A percentile compares a stretch with the other conserved stretches of the same genome.
These are phyloP conservation scores for Triplophysa dalaica DNA, from an alignment of 2,113 vertebrate genomes.

Conservation along the genomic window DNA sequence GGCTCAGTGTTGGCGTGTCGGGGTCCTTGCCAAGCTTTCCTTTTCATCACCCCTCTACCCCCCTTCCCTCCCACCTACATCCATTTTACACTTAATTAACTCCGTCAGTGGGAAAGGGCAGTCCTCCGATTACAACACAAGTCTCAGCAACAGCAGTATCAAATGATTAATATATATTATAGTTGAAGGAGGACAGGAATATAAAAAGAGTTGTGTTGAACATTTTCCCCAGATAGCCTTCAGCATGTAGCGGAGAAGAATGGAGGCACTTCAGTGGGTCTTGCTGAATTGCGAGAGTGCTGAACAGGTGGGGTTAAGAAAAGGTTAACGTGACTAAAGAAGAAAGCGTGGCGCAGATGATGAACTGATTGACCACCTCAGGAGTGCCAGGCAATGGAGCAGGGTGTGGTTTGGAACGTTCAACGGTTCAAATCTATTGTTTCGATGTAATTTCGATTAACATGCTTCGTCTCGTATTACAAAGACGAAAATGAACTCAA, in stretches of 20 bases:
- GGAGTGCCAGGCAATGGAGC: background rate
- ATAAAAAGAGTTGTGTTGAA: constrained; percentile 40
- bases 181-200: constrained; percentile 15
- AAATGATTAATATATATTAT: constrained; percentile 54
- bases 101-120: constrained; percentile 51
- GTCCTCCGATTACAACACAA: constrained; percentile 40
- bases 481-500: constrained; percentile 4
- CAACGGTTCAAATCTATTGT: background rate
- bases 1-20: constrained; percentile 2
- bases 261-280: constrained; percentile 20
- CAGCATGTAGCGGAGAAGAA: constrained; percentile 8
- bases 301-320: constrained; percentile 21
- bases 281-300: background rate
- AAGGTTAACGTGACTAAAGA: constrained; percentile 30
- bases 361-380: background rate
- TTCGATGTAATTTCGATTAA: constrained; percentile 6
- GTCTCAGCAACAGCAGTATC: constrained; percentile 28
- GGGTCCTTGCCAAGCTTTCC: constrained; percentile 30
- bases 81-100: constrained; percentile 58
- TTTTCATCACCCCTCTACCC: background rate
- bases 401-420: background rate
- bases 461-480: constrained; percentile 6
- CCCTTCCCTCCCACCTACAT: constrained; percentile 27
- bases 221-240: constrained; percentile 29
- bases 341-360: background rate